Evolutionary conservation across 2,113 vertebrate species (phyloP).

Genomic region (Chaetorhynchus papuensis): DNA sequence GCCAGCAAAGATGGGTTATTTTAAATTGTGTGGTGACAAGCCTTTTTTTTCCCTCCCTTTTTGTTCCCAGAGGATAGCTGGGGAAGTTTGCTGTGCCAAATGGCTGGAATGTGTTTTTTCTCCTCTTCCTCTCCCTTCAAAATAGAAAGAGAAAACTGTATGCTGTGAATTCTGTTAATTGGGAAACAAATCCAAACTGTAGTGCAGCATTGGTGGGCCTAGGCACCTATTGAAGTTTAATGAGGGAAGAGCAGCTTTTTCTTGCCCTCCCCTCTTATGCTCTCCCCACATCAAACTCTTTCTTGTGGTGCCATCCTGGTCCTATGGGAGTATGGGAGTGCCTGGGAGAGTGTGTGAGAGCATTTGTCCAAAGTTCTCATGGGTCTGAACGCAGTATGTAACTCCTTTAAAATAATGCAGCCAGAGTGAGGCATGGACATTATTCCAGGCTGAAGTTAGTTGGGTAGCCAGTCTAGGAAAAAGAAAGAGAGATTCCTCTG

Average conservation of each 20-base stretch:
- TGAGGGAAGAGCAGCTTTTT: not conserved
- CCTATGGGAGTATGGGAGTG: not conserved
- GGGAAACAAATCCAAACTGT: conserved; percentile 14
- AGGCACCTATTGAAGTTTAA: not conserved
- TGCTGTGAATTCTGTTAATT: conserved; percentile 25
- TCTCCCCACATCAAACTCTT: not conserved
- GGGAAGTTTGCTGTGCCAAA: not conserved
- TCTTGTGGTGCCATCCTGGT: not conserved
- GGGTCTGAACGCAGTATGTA: not conserved
- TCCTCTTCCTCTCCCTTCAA: not conserved
- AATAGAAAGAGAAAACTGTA: conserved; percentile 20
- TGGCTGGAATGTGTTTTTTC: conserved; percentile 17
- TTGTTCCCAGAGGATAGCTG: conserved; percentile 3
- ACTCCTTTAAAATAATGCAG: not conserved
- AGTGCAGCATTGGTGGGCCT: not conserved
- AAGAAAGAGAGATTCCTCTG: not conserved
- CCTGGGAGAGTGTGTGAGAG: not conserved
- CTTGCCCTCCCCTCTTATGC: not conserved
- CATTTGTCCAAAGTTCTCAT: not conserved
- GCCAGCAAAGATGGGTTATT: conserved; percentile 36
- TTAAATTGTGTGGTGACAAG: conserved; percentile 31
- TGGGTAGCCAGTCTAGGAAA: not conserved
- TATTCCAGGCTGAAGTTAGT: not conserved
- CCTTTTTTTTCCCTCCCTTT: not conserved
- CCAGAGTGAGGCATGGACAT: not conserved